These are phyloP conservation scores for Hoplias malabaricus DNA, from an alignment of 2,113 vertebrate genomes.

Conservation along the genomic window DNA sequence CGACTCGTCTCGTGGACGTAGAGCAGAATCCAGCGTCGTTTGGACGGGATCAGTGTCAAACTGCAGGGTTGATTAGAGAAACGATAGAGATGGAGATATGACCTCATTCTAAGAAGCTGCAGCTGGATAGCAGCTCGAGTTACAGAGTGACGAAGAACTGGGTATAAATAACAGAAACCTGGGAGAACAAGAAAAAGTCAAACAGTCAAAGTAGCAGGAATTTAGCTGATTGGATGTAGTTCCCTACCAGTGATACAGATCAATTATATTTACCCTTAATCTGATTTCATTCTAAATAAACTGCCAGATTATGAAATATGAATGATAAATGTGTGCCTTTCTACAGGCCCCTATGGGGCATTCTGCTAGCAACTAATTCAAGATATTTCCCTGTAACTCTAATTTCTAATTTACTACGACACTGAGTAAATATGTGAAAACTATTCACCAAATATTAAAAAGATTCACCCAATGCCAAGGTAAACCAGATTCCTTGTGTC, in stretches of 20 bases:
- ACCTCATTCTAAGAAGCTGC: slow-evolving; percentile 50
- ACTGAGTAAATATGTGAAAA: too few relatives aligned
- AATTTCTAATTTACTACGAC: too few relatives aligned
- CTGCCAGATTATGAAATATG: too few relatives aligned
- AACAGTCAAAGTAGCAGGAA: neutral
- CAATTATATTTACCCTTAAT: too few relatives aligned
- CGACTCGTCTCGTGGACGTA: neutral
- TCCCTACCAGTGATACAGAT: neutral
- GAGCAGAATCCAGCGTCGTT: neutral
- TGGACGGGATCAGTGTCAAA: slow-evolving; percentile 2
- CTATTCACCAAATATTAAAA: too few relatives aligned
- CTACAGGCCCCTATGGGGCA: too few relatives aligned
- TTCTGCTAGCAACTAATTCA: too few relatives aligned
- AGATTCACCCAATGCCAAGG: too few relatives aligned
- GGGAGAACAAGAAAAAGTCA: slow-evolving; percentile 11
- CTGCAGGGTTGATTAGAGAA: slow-evolving; percentile 26
- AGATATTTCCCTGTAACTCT: too few relatives aligned
- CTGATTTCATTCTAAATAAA: neutral
- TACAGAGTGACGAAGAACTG: slow-evolving; percentile 44
- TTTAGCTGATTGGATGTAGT: neutral
- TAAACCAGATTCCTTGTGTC: too few relatives aligned
- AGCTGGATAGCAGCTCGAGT: slow-evolving; percentile 52
- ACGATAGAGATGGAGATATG: slow-evolving; percentile 30
- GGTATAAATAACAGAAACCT: slow-evolving; percentile 39
- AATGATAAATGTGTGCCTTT: too few relatives aligned